Evolutionary conservation across 2,113 vertebrate species (phyloP).

Genomic region (Hippocampus barbouri): DNA sequence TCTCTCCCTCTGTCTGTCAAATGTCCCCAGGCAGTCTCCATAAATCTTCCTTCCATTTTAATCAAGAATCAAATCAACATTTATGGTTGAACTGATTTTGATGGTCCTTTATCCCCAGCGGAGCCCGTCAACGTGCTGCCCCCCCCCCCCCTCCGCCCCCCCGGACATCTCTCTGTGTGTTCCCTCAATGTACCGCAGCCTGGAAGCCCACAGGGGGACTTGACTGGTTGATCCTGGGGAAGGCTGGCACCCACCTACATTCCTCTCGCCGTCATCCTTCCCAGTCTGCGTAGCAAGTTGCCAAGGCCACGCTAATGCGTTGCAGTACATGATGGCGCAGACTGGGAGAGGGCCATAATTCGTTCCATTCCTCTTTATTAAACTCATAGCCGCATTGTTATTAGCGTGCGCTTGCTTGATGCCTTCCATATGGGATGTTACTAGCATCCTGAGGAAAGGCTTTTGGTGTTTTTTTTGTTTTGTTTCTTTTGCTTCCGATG

Average conservation of each 20-base stretch:
- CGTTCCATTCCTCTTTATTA: slow-evolving; percentile 73
- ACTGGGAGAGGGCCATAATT: slow-evolving; percentile 62
- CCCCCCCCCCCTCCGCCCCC: slow-evolving; percentile 14
- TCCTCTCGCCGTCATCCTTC: slow-evolving; percentile 26
- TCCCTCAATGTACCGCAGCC: slow-evolving; percentile 24
- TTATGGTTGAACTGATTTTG: slow-evolving; percentile 30
- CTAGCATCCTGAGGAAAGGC: slow-evolving; percentile 40
- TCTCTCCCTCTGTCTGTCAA: not conserved
- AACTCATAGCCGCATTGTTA: slow-evolving; percentile 67
- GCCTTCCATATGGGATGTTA: slow-evolving; percentile 70
- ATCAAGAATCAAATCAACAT: slow-evolving; percentile 28
- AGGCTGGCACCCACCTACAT: slow-evolving; percentile 29
- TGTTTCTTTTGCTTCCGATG: slow-evolving; percentile 40
- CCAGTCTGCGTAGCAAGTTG: slow-evolving; percentile 44
- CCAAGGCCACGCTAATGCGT: slow-evolving; percentile 43
- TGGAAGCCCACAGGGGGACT: slow-evolving; percentile 13
- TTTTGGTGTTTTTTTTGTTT: not conserved
- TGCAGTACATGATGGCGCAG: slow-evolving; percentile 52
- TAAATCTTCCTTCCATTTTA: slow-evolving; percentile 29
- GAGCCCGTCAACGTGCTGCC: not conserved
- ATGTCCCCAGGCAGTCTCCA: slow-evolving; percentile 20
- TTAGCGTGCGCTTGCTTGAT: slow-evolving; percentile 66
- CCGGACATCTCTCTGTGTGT: slow-evolving; percentile 45
- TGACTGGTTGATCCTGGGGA: slow-evolving; percentile 36
- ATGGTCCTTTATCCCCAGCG: slow-evolving; percentile 20